Percentiles rank a stretch among this genome's conserved stretches.
These are phyloP conservation scores for Lophotriccus pileatus DNA, from an alignment of 2,797 vertebrate species.

Conservation along the genomic window DNA sequence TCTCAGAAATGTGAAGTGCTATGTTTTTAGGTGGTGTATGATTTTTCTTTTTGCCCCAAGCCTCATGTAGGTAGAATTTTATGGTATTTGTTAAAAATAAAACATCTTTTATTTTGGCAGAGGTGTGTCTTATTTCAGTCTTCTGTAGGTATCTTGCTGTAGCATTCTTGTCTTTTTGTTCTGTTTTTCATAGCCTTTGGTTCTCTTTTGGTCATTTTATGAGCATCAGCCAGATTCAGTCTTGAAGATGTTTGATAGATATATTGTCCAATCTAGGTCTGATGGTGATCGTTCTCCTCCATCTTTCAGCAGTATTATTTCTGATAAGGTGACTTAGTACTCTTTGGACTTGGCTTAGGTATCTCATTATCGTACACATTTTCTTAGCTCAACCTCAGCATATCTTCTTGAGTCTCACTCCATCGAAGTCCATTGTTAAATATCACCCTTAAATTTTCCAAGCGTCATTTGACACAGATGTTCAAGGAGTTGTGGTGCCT, in stretches of 20 bases:
- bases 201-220: neutral
- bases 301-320: neutral
- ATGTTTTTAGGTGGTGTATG: neutral
- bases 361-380: neutral
- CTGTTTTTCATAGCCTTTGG: neutral
- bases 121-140: neutral
- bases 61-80: neutral
- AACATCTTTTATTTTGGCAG: accelerated
- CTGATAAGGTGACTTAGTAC: neutral
- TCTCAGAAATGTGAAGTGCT: neutral
- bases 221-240: neutral
- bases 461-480: neutral
- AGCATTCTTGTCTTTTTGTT: accelerated
- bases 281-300: neutral
- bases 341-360: neutral
- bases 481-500: neutral
- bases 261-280: neutral
- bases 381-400: neutral
- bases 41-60: neutral
- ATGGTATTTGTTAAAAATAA: neutral
- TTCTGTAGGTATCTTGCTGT: neutral
- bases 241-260: neutral
- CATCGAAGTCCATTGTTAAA: neutral
- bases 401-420: neutral
- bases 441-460: neutral